Conservation (phyloP, 2,888 invertebrate species). For the Lasioglossum oenotherae region DNA sequence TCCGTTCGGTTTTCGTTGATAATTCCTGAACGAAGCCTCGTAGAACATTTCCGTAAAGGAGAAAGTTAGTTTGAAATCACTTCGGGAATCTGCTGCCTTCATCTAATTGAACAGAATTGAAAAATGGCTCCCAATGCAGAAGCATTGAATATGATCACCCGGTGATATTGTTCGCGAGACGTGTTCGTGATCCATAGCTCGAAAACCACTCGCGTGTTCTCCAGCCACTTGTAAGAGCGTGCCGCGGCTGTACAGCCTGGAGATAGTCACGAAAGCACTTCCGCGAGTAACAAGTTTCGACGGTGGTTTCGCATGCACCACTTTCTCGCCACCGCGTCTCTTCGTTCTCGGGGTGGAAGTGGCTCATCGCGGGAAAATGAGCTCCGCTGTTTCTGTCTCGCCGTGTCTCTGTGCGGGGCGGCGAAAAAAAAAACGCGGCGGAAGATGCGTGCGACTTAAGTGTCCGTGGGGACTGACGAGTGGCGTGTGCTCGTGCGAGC, state of each 20-base stretch:
- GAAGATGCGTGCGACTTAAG: not conserved
- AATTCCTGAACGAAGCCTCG: too few species aligned
- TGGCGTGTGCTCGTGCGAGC: not conserved
- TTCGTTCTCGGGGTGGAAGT: conserved; percentile 31
- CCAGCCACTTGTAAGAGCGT: conserved; percentile 64
- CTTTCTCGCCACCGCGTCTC: conserved; percentile 29
- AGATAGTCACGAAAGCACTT: conserved; percentile 71
- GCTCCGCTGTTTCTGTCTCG: conserved; percentile 21
- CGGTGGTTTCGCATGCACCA: conserved; percentile 62
- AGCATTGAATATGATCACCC: conserved; percentile 24
- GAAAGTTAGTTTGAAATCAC: too few species aligned
- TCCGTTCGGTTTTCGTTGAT: too few species aligned
- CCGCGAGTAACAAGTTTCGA: conserved; percentile 71
- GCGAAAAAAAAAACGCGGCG: not conserved
- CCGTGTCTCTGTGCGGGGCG: not conserved
- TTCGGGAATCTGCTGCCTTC: too few species aligned
- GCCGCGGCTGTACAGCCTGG: conserved; percentile 53
- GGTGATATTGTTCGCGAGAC: conserved; percentile 39
- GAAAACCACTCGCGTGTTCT: conserved; percentile 63
- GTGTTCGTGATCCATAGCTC: conserved; percentile 42
- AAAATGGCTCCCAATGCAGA: too few species aligned
- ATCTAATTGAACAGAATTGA: too few species aligned
- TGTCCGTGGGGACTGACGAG: not conserved
- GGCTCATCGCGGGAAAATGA: conserved; percentile 40
- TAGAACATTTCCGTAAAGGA: too few species aligned